Conservation (phyloP, 1,140 invertebrate species). For the Pomacea maculata region DNA sequence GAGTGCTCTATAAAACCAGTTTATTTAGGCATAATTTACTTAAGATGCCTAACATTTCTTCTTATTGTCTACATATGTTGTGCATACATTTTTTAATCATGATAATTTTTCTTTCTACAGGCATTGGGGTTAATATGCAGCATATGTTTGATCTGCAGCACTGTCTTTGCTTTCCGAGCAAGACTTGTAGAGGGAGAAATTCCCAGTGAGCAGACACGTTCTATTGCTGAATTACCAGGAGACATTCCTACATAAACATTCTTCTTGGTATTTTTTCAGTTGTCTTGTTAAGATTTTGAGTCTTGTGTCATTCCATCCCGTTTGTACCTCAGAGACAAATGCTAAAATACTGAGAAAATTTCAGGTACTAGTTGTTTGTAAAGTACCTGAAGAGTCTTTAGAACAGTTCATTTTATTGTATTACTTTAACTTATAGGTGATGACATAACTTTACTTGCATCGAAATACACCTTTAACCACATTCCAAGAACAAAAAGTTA, state of each 20-base stretch:
- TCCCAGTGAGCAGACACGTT: slow-evolving; percentile 22
- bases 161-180: slow-evolving; percentile 33
- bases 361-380: too few species aligned
- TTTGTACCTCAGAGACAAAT: too few species aligned
- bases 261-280: neutral
- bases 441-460: too few species aligned
- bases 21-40: neutral
- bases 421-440: too few species aligned
- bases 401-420: too few species aligned
- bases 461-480: too few species aligned
- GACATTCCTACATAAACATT: slow-evolving; percentile 39
- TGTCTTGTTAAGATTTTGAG: neutral
- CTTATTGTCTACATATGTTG: neutral
- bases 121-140: slow-evolving; percentile 34
- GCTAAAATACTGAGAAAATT: too few species aligned
- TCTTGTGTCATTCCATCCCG: neutral
- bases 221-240: slow-evolving; percentile 36
- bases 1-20: too few species aligned
- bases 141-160: slow-evolving; percentile 28
- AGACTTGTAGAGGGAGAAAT: slow-evolving; percentile 27
- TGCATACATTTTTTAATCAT: too few species aligned
- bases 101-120: slow-evolving; percentile 27
- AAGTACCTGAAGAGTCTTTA: too few species aligned
- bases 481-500: too few species aligned
- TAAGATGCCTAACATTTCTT: neutral